A percentile compares a stretch with the other conserved stretches of the same genome.
Conservation (phyloP, 2,888 invertebrate species). For the Agonum fuliginosum region DNA sequence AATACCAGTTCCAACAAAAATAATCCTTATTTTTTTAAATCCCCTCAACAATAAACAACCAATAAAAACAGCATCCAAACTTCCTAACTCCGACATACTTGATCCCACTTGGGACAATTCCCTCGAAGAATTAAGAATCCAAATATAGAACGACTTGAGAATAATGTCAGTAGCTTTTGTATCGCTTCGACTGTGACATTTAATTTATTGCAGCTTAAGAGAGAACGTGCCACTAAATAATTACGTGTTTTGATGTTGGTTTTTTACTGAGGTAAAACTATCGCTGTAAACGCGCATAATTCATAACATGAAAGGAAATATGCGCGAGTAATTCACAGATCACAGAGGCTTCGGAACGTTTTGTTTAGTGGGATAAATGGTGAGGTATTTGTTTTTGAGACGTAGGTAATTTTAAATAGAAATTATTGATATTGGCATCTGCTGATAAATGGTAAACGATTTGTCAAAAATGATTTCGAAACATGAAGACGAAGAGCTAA, state of each 20-base stretch:
- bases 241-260: conserved; percentile 33
- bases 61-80: not conserved
- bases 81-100: not conserved
- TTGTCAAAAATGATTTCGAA: too few species aligned
- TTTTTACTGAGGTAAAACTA: conserved; percentile 16
- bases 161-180: conserved; percentile 1
- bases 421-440: not conserved
- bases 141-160: conserved; percentile 27
- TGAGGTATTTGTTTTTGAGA: conserved; percentile 4
- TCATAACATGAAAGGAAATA: conserved; percentile 20
- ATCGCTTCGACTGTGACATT: not conserved
- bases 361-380: conserved; percentile 24
- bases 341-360: not conserved
- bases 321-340: not conserved
- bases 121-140: conserved; percentile 17
- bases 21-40: too few species aligned
- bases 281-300: not conserved
- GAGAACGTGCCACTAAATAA: conserved; percentile 37
- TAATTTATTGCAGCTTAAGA: conserved; percentile 30
- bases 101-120: conserved; percentile 34
- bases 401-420: not conserved
- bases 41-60: conserved; percentile 9
- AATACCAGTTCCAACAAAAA: too few species aligned
- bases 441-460: not conserved
- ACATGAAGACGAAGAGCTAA: too few species aligned